Evolutionary conservation across 2,888 invertebrate genomes (phyloP).

Genomic region (Amblyjoppa proteus): DNA sequence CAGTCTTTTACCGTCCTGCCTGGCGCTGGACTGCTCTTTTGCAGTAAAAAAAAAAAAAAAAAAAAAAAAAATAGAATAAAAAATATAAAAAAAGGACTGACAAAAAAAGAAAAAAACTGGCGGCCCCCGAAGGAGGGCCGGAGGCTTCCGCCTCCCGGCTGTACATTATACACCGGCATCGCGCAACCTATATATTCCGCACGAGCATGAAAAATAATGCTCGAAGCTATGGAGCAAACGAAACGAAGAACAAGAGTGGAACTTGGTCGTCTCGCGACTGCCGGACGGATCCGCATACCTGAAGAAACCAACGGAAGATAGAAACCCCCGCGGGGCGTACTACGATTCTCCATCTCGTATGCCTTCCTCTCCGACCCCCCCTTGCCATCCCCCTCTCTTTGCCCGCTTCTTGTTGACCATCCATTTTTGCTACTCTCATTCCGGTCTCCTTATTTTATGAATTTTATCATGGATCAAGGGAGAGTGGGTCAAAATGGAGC

Average conservation of each 20-base stretch:
- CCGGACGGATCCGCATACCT: background rate
- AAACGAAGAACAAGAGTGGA: background rate
- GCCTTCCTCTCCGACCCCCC: background rate
- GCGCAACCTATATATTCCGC: slow-evolving; percentile 22
- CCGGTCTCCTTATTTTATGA: background rate
- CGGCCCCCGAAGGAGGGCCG: background rate
- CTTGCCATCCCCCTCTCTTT: background rate
- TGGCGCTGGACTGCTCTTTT: background rate
- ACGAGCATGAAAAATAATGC: slow-evolving; percentile 33
- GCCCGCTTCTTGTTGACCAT: background rate
- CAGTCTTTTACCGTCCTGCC: background rate
- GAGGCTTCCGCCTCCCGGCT: slow-evolving; percentile 1
- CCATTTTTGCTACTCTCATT: background rate
- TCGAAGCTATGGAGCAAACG: slow-evolving; percentile 5
- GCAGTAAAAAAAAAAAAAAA: slow-evolving; percentile 29
- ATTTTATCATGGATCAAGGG: slow-evolving; percentile 10
- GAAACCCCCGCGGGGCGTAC: background rate
- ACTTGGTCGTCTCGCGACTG: background rate
- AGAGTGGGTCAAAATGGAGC: too few species aligned
- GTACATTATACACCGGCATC: slow-evolving; percentile 13
- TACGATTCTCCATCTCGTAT: slow-evolving; percentile 5
- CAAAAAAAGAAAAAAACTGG: background rate
- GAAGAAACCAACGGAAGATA: background rate
- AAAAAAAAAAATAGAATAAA: background rate
- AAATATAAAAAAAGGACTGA: background rate